These are phyloP conservation scores for Fissipunctia ypsillon DNA, from an alignment of 2,888 invertebrate genomes.

Conservation along the genomic window DNA sequence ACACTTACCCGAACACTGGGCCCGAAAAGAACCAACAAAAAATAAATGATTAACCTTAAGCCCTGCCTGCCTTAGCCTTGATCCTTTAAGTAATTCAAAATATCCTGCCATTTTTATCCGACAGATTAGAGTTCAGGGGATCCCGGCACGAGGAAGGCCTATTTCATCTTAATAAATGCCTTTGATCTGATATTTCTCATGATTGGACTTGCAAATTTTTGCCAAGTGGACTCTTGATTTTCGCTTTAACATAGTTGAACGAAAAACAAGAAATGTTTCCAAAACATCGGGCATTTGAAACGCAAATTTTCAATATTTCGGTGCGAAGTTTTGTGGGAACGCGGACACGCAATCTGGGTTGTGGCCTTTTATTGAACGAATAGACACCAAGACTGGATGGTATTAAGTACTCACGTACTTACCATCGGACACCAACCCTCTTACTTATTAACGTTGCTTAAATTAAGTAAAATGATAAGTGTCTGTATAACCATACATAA, in stretches of 20 bases:
- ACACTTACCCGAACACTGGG: slow-evolving; percentile 14
- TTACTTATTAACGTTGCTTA: too few species aligned
- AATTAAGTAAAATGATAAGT: too few species aligned
- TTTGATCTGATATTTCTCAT: slow-evolving; percentile 64
- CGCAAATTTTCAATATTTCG: slow-evolving; percentile 55
- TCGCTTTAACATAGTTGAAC: slow-evolving; percentile 58
- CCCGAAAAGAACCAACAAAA: slow-evolving; percentile 1
- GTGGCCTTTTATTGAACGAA: neutral
- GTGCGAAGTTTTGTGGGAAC: neutral
- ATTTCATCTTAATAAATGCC: slow-evolving; percentile 67
- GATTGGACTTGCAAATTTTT: slow-evolving; percentile 68
- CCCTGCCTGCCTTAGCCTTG: too few species aligned
- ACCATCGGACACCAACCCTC: neutral
- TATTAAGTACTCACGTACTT: neutral
- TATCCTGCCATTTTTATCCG: slow-evolving; percentile 25
- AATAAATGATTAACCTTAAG: slow-evolving; percentile 15
- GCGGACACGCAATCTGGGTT: neutral
- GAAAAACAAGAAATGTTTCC: slow-evolving; percentile 62
- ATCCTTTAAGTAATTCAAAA: slow-evolving; percentile 29
- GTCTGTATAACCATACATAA: too few species aligned
- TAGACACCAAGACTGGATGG: too few species aligned
- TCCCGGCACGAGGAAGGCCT: slow-evolving; percentile 21
- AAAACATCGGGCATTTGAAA: slow-evolving; percentile 60
- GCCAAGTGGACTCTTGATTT: slow-evolving; percentile 64
- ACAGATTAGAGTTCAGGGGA: slow-evolving; percentile 24